phyloP scores from a whole-genome alignment of 2,113 vertebrate species.

The Sterna hirundo region DNA sequence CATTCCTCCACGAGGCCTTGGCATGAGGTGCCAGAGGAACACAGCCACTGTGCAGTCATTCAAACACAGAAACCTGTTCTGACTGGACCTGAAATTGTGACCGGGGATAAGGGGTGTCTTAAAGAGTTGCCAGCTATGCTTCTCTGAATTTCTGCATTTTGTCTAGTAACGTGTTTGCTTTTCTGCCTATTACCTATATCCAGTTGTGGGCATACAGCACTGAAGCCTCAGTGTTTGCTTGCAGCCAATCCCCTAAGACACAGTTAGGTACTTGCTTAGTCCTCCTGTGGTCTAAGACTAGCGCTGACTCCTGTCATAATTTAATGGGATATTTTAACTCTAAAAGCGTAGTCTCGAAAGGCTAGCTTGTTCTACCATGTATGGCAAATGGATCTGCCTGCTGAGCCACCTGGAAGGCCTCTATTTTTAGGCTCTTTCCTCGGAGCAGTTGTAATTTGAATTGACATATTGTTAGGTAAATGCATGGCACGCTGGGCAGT shows the following conservation, averaged over 20 bases:
- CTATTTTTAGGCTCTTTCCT: conserved; percentile 50
- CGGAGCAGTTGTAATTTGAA: not conserved
- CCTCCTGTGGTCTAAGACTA: not conserved
- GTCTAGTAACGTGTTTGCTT: not conserved
- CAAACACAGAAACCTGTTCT: not conserved
- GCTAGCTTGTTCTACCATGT: not conserved
- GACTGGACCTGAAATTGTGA: not conserved
- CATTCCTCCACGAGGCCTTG: not conserved
- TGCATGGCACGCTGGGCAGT: not conserved
- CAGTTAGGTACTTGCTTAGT: not conserved
- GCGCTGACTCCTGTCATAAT: not conserved
- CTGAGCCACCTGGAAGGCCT: conserved; percentile 47
- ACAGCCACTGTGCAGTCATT: not conserved
- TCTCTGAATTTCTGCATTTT: not conserved
- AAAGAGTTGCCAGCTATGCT: not conserved
- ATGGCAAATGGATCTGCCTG: not conserved
- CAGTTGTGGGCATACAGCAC: not conserved
- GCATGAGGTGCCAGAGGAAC: not conserved
- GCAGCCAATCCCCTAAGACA: not conserved
- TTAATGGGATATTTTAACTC: not conserved
- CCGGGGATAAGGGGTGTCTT: not conserved
- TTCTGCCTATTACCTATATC: not conserved
- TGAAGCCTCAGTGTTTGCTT: not conserved
- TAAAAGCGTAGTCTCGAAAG: not conserved
- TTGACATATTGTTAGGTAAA: conserved; percentile 15